A percentile compares a stretch with the other conserved stretches of the same genome.
Conservation (phyloP, 2,797 vertebrate genomes). For the Sparus aurata region DNA sequence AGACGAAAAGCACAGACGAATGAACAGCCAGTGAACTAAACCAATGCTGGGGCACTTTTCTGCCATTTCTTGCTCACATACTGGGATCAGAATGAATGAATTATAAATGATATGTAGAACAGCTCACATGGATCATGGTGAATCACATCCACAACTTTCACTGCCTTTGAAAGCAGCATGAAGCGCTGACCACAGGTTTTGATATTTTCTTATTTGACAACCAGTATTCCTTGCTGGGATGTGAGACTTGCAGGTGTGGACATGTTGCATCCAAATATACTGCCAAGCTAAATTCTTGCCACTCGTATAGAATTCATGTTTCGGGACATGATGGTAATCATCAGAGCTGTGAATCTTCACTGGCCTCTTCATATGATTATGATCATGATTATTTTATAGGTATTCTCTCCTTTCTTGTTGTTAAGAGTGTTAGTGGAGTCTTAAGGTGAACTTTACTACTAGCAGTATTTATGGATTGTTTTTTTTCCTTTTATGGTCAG, state of each 20-base stretch:
- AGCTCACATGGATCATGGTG: not conserved
- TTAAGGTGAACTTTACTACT: too few species aligned
- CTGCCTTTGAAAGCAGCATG: not conserved
- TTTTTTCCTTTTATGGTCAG: too few species aligned
- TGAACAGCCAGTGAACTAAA: not conserved
- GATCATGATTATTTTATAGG: too few species aligned
- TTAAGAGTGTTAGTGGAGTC: too few species aligned
- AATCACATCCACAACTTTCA: conserved; percentile 10
- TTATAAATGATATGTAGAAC: too few species aligned
- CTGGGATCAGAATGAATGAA: not conserved
- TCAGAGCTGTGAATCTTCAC: too few species aligned
- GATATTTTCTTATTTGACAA: conserved; percentile 24
- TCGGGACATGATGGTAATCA: not conserved
- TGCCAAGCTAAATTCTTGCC: not conserved
- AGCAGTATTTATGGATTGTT: too few species aligned
- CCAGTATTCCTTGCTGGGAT: conserved; percentile 12
- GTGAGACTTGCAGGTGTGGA: conserved; percentile 16
- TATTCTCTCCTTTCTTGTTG: too few species aligned
- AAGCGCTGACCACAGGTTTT: not conserved
- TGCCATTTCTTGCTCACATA: not conserved
- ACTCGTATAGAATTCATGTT: not conserved
- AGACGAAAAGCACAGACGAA: not conserved
- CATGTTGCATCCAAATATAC: not conserved
- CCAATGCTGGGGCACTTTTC: not conserved
- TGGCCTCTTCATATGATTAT: too few species aligned